These are phyloP conservation scores for Caradrina kadenii DNA, from an alignment of 2,888 invertebrate genomes.

Conservation along the genomic window DNA sequence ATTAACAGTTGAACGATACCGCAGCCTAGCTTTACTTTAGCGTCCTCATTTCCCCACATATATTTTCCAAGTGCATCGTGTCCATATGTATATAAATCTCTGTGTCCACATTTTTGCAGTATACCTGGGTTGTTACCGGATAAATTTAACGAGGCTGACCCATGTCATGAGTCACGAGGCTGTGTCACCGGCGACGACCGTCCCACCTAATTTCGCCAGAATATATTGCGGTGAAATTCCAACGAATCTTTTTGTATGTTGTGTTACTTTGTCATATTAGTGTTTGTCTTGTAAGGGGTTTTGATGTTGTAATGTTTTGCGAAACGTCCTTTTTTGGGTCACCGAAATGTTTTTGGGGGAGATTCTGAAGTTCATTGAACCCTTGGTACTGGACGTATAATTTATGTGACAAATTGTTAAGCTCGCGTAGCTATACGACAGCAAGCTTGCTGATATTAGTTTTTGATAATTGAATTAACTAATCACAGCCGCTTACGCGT, in stretches of 20 bases:
- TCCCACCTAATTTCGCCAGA: constrained; percentile 72
- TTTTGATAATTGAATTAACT: too few species aligned
- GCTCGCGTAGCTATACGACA: too few species aligned
- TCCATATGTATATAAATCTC: constrained; percentile 58
- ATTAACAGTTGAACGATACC: neutral
- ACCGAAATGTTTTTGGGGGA: neutral
- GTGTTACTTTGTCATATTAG: constrained; percentile 62
- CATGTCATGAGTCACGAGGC: constrained; percentile 74
- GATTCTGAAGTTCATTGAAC: neutral
- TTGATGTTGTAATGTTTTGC: constrained; percentile 28
- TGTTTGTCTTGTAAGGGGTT: constrained; percentile 43
- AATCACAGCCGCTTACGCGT: too few species aligned
- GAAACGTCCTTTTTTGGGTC: neutral
- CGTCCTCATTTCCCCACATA: constrained; percentile 45
- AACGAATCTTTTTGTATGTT: constrained; percentile 62
- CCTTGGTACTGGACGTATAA: too few species aligned
- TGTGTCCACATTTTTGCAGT: constrained; percentile 52
- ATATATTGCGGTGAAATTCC: constrained; percentile 70
- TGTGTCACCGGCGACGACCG: constrained; percentile 67
- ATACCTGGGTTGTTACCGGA: constrained; percentile 67
- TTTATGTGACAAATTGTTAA: too few species aligned
- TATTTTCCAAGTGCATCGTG: constrained; percentile 65
- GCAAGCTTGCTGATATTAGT: too few species aligned
- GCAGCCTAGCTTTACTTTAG: neutral
- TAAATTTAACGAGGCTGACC: constrained; percentile 80